Percentiles rank a stretch among this genome's conserved stretches.
Conservation (phyloP, 2,888 invertebrate species). For the Agrochola circellaris region DNA sequence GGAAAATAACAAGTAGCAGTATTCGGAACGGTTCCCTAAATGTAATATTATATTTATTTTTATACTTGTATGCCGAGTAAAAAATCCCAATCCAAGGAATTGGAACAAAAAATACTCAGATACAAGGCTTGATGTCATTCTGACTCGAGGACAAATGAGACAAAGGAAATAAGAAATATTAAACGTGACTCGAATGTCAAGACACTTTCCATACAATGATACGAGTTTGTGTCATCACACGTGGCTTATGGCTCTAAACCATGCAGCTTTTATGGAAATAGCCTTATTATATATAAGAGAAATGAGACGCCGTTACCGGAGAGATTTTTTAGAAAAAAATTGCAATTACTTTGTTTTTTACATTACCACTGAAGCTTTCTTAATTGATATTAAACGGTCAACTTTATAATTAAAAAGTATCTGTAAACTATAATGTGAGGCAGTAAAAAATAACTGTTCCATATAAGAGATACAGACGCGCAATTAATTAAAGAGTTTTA, state of each 20-base stretch:
- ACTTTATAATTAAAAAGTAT: conserved; percentile 26
- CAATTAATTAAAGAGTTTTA: conserved; percentile 1
- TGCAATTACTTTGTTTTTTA: conserved; percentile 63
- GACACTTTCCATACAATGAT: conserved; percentile 82
- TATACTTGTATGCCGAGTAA: conserved; percentile 67
- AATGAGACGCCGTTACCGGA: conserved; percentile 71
- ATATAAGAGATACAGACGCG: not conserved
- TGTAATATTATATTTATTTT: conserved; percentile 54
- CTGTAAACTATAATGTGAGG: conserved; percentile 13
- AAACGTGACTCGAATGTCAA: conserved; percentile 88
- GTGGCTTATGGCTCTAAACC: conserved; percentile 78
- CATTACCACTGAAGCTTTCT: not conserved
- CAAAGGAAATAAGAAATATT: conserved; percentile 90
- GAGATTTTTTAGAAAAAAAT: conserved; percentile 72
- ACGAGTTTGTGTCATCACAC: conserved; percentile 77
- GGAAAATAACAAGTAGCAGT: conserved; percentile 37
- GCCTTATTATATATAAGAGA: conserved; percentile 75
- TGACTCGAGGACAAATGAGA: conserved; percentile 87
- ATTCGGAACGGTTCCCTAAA: conserved; percentile 48
- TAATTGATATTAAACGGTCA: conserved; percentile 53
- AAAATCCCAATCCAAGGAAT: conserved; percentile 72
- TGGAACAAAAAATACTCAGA: conserved; percentile 80
- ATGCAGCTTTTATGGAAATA: conserved; percentile 82
- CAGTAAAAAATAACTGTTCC: conserved; percentile 9
- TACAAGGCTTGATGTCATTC: conserved; percentile 83